Conservation (phyloP, 2,797 vertebrate species). For the Poecilia wingei region DNA sequence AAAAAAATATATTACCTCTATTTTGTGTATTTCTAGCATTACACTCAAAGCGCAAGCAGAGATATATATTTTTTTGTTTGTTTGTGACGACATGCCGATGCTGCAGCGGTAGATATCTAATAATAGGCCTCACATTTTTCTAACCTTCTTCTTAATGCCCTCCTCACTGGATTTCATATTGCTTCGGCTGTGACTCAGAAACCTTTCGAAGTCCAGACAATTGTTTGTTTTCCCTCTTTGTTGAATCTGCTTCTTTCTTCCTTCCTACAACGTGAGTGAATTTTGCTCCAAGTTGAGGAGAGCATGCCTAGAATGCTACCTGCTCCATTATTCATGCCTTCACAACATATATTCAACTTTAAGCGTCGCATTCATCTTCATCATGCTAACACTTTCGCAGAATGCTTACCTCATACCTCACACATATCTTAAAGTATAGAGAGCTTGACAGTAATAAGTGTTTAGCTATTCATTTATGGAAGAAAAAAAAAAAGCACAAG, state of each 20-base stretch:
- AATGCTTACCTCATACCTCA: constrained; percentile 32
- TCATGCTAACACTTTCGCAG: constrained; percentile 48
- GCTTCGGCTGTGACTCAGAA: constrained; percentile 5
- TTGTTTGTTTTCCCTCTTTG: background rate
- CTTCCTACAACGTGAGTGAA: constrained; percentile 15
- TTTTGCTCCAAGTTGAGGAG: constrained; percentile 33
- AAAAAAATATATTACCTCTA: background rate
- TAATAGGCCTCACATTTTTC: constrained; percentile 10
- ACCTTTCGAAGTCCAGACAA: constrained; percentile 9
- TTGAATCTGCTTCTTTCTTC: background rate
- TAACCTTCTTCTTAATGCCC: background rate
- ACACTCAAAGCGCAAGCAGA: background rate
- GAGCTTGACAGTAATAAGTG: constrained; percentile 38
- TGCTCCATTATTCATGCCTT: constrained; percentile 62
- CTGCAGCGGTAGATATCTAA: background rate
- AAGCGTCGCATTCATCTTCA: constrained; percentile 61
- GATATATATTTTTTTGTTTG: constrained; percentile 1
- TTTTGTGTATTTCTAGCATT: constrained; percentile 7
- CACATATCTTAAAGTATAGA: constrained; percentile 47
- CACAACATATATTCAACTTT: constrained; percentile 53
- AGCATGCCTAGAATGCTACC: constrained; percentile 25
- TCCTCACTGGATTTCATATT: constrained; percentile 19
- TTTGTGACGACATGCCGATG: constrained; percentile 12
- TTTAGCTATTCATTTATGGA: constrained; percentile 42
- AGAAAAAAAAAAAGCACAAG: constrained; percentile 21